Conservation (phyloP, 2,888 invertebrate genomes). For the Octodonta nipae region DNA sequence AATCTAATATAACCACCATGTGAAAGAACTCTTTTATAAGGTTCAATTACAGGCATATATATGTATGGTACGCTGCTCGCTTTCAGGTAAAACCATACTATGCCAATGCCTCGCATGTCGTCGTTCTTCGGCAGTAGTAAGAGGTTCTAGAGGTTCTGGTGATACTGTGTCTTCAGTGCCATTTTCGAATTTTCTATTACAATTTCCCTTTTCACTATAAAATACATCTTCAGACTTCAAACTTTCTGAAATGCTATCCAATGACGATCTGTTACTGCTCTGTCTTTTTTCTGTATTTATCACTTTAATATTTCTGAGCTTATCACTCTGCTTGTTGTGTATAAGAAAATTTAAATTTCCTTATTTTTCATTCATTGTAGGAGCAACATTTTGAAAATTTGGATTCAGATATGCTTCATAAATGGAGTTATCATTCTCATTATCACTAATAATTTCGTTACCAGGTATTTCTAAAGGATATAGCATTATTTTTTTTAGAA, state of each 20-base stretch:
- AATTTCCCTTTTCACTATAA: conserved; percentile 29
- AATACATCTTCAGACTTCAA: conserved; percentile 39
- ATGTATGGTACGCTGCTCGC: conserved; percentile 61
- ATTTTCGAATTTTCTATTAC: too few relatives aligned
- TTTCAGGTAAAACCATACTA: conserved; percentile 54
- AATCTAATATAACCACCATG: conserved; percentile 70
- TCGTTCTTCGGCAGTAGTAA: conserved; percentile 62
- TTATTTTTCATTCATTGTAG: conserved; percentile 38
- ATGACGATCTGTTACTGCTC: conserved; percentile 34
- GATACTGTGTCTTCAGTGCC: conserved; percentile 25
- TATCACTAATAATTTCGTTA: conserved; percentile 31
- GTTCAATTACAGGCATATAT: conserved; percentile 79
- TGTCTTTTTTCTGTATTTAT: conserved; percentile 23
- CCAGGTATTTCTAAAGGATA: conserved; percentile 43
- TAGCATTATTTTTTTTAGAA: conserved; percentile 39
- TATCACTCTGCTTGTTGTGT: conserved; percentile 31
- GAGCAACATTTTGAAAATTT: conserved; percentile 37
- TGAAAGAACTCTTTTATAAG: conserved; percentile 72
- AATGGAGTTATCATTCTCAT: conserved; percentile 38
- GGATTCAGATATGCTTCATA: conserved; percentile 40
- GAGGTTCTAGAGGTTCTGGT: conserved; percentile 55
- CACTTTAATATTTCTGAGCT: conserved; percentile 32
- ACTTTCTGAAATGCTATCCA: conserved; percentile 33
- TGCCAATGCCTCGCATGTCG: conserved; percentile 62
- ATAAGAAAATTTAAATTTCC: conserved; percentile 34